These are phyloP conservation scores for Peromyscus leucopus DNA, from an alignment of 2,113 vertebrate genomes.

Conservation along the genomic window DNA sequence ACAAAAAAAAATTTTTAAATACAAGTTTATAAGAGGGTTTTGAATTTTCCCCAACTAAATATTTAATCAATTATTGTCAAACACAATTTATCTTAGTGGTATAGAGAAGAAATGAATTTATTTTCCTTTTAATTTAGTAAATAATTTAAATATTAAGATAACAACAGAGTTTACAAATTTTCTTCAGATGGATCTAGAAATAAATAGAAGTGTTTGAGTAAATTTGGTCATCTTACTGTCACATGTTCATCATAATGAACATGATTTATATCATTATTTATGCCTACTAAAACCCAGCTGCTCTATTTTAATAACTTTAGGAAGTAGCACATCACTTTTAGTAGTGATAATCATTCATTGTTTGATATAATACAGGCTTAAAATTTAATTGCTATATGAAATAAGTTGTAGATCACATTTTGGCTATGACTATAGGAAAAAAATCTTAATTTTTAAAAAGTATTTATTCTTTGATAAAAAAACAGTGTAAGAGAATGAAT, in stretches of 20 bases:
- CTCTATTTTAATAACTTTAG: conserved; percentile 40
- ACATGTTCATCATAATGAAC: neutral
- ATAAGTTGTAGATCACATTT: conserved; percentile 34
- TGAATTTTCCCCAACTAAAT: conserved; percentile 28
- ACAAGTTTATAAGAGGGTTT: neutral
- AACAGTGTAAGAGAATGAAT: neutral
- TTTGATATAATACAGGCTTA: neutral
- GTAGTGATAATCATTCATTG: conserved; percentile 33
- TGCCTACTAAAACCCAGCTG: neutral
- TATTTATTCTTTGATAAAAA: neutral
- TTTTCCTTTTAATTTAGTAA: conserved; percentile 59
- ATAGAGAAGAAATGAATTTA: conserved; percentile 42
- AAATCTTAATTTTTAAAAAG: neutral
- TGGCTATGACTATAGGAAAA: neutral
- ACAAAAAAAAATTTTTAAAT: neutral
- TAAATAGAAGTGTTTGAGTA: conserved; percentile 27
- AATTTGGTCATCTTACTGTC: conserved; percentile 42
- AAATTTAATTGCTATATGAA: conserved; percentile 20
- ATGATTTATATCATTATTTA: conserved; percentile 37
- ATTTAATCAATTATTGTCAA: conserved; percentile 44
- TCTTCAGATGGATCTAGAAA: neutral
- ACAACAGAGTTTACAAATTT: conserved; percentile 28
- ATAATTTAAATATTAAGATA: conserved; percentile 25
- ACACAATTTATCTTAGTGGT: conserved; percentile 30
- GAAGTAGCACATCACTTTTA: conserved; percentile 1